Evolutionary conservation across 2,113 vertebrate species (phyloP).

Genomic region (Lepidothrix coronata): DNA sequence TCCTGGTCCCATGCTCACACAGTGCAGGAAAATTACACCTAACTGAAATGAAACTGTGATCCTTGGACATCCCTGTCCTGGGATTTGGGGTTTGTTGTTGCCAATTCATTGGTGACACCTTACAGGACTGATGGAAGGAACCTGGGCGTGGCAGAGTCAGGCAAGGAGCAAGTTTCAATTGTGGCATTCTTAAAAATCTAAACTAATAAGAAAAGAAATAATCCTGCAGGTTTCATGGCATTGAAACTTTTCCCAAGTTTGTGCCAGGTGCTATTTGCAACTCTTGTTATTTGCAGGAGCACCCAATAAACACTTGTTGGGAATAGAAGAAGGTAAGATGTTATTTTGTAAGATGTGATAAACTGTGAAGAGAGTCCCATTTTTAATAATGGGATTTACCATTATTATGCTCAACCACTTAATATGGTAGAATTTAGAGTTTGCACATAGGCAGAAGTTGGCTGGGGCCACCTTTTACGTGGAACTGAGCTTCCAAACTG

Average conservation of each 20-base stretch:
- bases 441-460: not conserved
- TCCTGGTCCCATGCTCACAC: too few species aligned
- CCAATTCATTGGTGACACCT: not conserved
- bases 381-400: not conserved
- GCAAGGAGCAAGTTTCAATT: not conserved
- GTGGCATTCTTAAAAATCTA: not conserved
- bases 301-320: not conserved
- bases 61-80: not conserved
- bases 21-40: too few species aligned
- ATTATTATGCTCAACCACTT: not conserved
- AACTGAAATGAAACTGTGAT: too few species aligned
- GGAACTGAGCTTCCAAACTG: not conserved
- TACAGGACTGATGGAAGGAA: not conserved
- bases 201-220: not conserved
- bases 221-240: not conserved
- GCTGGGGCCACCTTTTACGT: not conserved
- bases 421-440: accelerated
- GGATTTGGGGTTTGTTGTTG: not conserved
- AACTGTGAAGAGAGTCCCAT: not conserved
- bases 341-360: not conserved
- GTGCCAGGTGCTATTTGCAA: not conserved
- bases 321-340: not conserved
- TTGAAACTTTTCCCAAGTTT: not conserved
- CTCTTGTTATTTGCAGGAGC: not conserved
- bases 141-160: not conserved